Evolutionary conservation across 2,797 vertebrate genomes (phyloP).

Genomic region (Caiman crocodilus): DNA sequence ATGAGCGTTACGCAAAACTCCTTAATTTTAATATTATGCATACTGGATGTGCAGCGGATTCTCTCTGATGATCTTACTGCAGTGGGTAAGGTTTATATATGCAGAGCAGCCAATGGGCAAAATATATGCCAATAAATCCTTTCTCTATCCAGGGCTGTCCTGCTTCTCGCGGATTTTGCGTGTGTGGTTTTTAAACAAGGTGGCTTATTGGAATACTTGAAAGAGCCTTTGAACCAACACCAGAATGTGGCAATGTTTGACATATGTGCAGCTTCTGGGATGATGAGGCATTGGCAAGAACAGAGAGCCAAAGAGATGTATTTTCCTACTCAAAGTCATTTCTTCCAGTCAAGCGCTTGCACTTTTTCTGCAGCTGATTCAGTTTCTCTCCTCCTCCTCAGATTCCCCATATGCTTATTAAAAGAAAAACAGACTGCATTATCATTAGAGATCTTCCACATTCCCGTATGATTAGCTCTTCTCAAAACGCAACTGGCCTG

Average conservation of each 20-base stretch:
- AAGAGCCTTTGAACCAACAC: constrained; percentile 1
- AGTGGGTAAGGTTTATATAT: constrained; percentile 49
- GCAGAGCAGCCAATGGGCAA: constrained; percentile 53
- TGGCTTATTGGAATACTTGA: not conserved
- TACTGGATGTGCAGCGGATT: not conserved
- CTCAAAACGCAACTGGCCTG: not conserved
- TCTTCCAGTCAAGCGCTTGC: not conserved
- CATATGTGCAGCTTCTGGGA: accelerated
- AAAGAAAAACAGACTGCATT: not conserved
- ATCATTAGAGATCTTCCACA: not conserved
- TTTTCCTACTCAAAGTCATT: constrained; percentile 22
- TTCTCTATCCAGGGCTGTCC: constrained; percentile 59
- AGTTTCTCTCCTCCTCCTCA: not conserved
- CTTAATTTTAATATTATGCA: not conserved
- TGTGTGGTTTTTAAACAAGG: constrained; percentile 44
- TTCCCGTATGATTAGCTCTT: not conserved
- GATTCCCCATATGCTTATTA: not conserved
- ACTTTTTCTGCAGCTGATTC: not conserved
- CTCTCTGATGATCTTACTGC: constrained; percentile 48
- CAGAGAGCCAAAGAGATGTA: not conserved
- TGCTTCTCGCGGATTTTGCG: constrained; percentile 60
- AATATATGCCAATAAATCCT: constrained; percentile 51
- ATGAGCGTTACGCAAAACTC: not conserved
- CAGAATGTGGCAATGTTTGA: constrained; percentile 35
- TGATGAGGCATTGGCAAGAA: not conserved